Percentiles rank a stretch among this genome's conserved stretches.
phyloP scores from a whole-genome alignment of 37 sponge, comb jelly and placozoan genomes.

The Mnemiopsis leidyi region DNA sequence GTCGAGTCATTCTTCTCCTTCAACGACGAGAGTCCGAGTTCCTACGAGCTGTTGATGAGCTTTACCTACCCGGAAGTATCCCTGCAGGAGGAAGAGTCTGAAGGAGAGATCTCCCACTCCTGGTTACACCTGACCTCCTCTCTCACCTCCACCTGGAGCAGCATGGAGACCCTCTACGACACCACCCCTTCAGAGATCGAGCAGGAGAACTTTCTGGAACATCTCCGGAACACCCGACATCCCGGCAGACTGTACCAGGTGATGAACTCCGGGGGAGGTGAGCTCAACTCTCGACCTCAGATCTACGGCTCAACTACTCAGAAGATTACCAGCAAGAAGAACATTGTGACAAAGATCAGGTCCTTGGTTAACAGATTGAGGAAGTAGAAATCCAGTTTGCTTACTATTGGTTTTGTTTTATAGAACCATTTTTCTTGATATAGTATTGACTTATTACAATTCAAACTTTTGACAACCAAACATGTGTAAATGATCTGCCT shows the following conservation, averaged over 20 bases:
- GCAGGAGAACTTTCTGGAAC: background rate
- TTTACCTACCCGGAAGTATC: background rate
- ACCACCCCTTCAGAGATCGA: background rate
- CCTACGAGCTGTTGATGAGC: constrained; percentile 27
- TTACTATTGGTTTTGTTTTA: background rate
- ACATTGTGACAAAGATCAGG: background rate
- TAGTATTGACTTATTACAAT: no score
- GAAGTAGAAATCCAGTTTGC: background rate
- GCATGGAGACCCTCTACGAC: background rate
- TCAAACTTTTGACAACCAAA: no score
- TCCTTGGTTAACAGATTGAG: background rate
- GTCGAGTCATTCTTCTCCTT: background rate
- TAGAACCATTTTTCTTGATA: no score
- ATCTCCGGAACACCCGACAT: background rate
- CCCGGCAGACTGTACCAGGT: background rate
- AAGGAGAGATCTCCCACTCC: background rate
- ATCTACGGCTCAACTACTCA: background rate
- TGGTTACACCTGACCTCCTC: background rate
- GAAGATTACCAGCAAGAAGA: background rate
- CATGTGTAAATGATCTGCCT: no score
- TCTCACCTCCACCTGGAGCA: background rate
- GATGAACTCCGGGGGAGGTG: background rate
- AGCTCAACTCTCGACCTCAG: background rate
- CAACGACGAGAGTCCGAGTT: constrained; percentile 8
- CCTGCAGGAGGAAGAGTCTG: background rate